Evolutionary conservation across 2,888 invertebrate species (phyloP).

Genomic region (Parnassius orleans): DNA sequence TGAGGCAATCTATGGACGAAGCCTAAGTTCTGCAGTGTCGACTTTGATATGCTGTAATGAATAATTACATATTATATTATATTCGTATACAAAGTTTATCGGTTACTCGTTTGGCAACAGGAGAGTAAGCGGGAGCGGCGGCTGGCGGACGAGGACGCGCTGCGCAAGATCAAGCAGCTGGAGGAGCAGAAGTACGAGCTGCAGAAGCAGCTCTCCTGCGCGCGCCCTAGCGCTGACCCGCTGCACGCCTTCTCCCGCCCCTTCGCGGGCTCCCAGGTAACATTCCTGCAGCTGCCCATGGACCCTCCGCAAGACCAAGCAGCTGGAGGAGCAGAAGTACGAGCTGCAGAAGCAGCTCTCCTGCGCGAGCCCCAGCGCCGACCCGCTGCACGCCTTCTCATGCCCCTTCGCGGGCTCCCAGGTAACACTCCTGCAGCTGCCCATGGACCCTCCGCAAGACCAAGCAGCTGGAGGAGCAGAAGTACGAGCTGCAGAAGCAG

Average conservation of each 20-base stretch:
- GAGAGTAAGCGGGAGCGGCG: conserved; percentile 96
- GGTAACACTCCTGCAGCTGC: conserved; percentile 40
- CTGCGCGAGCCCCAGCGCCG: conserved; percentile 74
- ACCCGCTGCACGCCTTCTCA: conserved; percentile 77
- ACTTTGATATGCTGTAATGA: no score
- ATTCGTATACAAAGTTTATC: no score
- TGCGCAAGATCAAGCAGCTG: conserved; percentile 95
- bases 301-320: conserved; percentile 91
- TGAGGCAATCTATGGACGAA: no score
- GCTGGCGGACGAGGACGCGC: conserved; percentile 95
- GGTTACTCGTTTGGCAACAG: conserved; percentile 51
- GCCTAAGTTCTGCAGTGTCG: no score
- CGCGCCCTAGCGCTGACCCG: conserved; percentile 68
- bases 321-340: conserved; percentile 95
- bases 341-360: conserved; percentile 95
- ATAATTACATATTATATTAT: no score
- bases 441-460: conserved; percentile 65
- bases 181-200: conserved; percentile 96
- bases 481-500: conserved; percentile 90
- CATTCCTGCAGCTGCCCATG: not conserved
- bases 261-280: conserved; percentile 85
- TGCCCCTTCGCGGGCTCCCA: conserved; percentile 87
- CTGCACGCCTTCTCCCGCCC: conserved; percentile 82
- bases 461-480: conserved; percentile 80
- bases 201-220: conserved; percentile 92